phyloP scores from a whole-genome alignment of 1,140 invertebrate species.

The Dysdera silvatica region DNA sequence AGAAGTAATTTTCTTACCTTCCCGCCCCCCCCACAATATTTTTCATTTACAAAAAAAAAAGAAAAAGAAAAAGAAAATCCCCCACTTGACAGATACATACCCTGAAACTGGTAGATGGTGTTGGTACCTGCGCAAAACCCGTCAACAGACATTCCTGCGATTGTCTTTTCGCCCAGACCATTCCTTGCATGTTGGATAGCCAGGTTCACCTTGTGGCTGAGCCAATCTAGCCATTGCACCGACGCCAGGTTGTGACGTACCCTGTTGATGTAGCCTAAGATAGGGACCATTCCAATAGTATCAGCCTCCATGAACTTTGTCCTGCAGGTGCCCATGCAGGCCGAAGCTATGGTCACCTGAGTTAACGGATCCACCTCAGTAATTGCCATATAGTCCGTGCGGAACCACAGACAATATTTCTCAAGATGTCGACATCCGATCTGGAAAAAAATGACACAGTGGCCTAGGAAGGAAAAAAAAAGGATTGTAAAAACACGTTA shows the following conservation, averaged over 20 bases:
- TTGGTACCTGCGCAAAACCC: too few species aligned
- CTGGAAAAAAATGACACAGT: too few species aligned
- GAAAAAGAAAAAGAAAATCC: too few species aligned
- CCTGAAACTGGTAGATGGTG: too few species aligned
- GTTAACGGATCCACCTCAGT: constrained; percentile 9
- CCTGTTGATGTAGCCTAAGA: constrained; percentile 6
- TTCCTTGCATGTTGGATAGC: constrained; percentile 7
- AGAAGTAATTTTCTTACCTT: too few species aligned
- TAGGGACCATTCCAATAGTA: constrained; percentile 15
- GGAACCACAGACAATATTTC: constrained; percentile 5
- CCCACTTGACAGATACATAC: too few species aligned
- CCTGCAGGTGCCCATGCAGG: constrained; percentile 3
- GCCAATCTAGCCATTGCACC: constrained; percentile 14
- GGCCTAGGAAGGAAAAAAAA: too few species aligned
- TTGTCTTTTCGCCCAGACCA: constrained; percentile 9
- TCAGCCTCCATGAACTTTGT: not conserved
- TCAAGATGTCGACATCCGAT: constrained; percentile 21
- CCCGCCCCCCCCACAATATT: too few species aligned
- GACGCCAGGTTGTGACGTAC: not conserved
- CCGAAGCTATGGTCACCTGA: constrained; percentile 4
- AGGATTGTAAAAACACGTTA: too few species aligned
- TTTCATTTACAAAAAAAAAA: too few species aligned
- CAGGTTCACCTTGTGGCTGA: not conserved
- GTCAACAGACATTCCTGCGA: too few species aligned
- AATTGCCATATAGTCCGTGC: not conserved